Conservation (phyloP, 2,888 invertebrate species). For the Cerceris ruficornis region DNA sequence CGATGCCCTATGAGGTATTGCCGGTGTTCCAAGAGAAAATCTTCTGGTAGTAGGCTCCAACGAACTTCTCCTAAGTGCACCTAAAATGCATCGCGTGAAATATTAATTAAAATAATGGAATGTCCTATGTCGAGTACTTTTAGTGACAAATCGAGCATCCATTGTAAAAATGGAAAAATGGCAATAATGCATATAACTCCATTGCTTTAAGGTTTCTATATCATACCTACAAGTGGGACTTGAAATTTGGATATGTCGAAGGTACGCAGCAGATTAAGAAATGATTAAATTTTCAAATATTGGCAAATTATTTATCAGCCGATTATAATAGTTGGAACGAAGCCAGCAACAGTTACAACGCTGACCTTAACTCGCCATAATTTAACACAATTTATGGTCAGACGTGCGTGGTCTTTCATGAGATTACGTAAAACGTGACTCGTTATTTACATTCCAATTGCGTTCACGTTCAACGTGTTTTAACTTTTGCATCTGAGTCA, state of each 20-base stretch:
- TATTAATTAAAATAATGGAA: slow-evolving; percentile 20
- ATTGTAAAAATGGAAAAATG: not conserved
- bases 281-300: not conserved
- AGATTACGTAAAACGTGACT: slow-evolving; percentile 48
- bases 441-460: slow-evolving; percentile 51
- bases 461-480: slow-evolving; percentile 8
- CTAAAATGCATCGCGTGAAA: slow-evolving; percentile 81
- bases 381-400: slow-evolving; percentile 40
- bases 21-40: slow-evolving; percentile 88
- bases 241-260: too few relatives aligned
- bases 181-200: too few relatives aligned
- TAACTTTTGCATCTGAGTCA: slow-evolving; percentile 21
- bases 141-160: slow-evolving; percentile 27
- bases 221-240: too few relatives aligned
- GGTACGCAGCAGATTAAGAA: too few relatives aligned
- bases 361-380: slow-evolving; percentile 46
- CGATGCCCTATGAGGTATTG: slow-evolving; percentile 86
- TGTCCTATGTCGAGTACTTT: too few relatives aligned
- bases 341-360: slow-evolving; percentile 20
- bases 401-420: slow-evolving; percentile 35
- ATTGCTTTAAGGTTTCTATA: too few relatives aligned
- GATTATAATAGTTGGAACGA: slow-evolving; percentile 9
- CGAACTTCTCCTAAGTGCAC: slow-evolving; percentile 90
- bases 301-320: not conserved
- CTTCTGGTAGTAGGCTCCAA: slow-evolving; percentile 90